These are phyloP conservation scores for Drosophila lowei DNA, from an alignment of 1,140 invertebrate genomes.

Conservation along the genomic window DNA sequence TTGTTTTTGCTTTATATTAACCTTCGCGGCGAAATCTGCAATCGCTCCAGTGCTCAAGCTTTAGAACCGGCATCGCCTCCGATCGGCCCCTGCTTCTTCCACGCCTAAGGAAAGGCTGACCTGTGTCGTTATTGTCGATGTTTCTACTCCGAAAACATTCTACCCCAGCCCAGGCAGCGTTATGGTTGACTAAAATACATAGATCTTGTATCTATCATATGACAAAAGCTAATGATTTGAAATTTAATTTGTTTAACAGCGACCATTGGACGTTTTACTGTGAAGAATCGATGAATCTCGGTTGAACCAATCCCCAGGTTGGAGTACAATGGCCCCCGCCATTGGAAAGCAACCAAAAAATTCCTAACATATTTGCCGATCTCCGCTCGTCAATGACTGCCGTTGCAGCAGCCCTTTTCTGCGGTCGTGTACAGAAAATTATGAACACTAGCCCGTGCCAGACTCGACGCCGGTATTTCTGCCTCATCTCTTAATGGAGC, in stretches of 20 bases:
- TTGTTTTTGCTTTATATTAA: slow-evolving; percentile 58
- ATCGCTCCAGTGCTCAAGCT: slow-evolving; percentile 52
- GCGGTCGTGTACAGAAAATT: slow-evolving; percentile 68
- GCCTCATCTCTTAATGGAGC: slow-evolving; percentile 57
- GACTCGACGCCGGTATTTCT: slow-evolving; percentile 58
- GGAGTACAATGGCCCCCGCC: no score
- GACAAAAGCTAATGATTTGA: no score
- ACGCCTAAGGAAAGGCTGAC: slow-evolving; percentile 30
- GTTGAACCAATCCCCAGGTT: no score
- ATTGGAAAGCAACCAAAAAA: slow-evolving; percentile 13
- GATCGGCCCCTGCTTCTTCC: slow-evolving; percentile 24
- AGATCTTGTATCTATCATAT: no score
- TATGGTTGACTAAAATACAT: no score
- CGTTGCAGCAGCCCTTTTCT: slow-evolving; percentile 37
- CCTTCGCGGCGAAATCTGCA: slow-evolving; percentile 69
- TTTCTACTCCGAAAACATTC: no score
- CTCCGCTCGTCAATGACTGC: slow-evolving; percentile 31
- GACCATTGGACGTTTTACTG: no score
- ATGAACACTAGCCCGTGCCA: slow-evolving; percentile 76
- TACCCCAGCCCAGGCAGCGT: no score
- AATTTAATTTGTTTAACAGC: no score
- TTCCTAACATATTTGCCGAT: slow-evolving; percentile 51
- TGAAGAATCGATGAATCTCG: no score
- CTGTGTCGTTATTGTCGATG: slow-evolving; percentile 32
- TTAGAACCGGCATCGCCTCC: slow-evolving; percentile 51